Evolutionary conservation across 1,140 invertebrate genomes (phyloP), one percentile per base, ranked within the genome.

Genomic region (Antheraea mylitta): DNA sequence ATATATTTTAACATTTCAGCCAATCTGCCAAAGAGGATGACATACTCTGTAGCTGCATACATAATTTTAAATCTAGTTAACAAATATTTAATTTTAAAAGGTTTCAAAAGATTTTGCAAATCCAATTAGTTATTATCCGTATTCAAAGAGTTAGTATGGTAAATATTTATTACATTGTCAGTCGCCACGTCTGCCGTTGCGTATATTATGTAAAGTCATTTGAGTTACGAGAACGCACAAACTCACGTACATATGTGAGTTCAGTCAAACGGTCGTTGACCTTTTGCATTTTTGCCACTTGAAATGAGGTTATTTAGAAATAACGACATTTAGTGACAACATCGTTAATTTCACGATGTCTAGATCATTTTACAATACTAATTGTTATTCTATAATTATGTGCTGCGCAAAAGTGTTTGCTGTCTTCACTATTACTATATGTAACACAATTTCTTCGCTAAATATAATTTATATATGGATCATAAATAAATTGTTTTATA

Each of bases 251-350:
- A 48, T 66, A 66, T 36, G 11, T 61, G 66, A 71, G 62, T 66
- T 67, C 61, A 67, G 69, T 72, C 74, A 66, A 66, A 71, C 82
- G 84, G 81, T 86, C 84, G 76, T 48, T 59, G 81, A 85, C 81
- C 82, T 78, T 75, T 82, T 63, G 66, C 71, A 77, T 82, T 85
- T 86, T 83, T 77, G 79, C 77, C 69, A 79, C 72, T 76, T 72
- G 53, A 73, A n/a, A 75, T 73, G 58, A 67, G 67, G 16, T 37
- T 71, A 16, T 76, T 85, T 83, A 78, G 58, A 72, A 61, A 60
- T 68, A 63, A 74, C 76, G 79, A 80, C 53, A 45, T 68, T 62
- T 13, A 2, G 18, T 42, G 42, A 45, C 37, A 37, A 48, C 38
- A 22, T 36, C 60, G 60, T 48, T 48, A 6, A 48, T 48, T 11